phyloP scores from a whole-genome alignment of 1,140 invertebrate species.

The Euura saliciscinereae region DNA sequence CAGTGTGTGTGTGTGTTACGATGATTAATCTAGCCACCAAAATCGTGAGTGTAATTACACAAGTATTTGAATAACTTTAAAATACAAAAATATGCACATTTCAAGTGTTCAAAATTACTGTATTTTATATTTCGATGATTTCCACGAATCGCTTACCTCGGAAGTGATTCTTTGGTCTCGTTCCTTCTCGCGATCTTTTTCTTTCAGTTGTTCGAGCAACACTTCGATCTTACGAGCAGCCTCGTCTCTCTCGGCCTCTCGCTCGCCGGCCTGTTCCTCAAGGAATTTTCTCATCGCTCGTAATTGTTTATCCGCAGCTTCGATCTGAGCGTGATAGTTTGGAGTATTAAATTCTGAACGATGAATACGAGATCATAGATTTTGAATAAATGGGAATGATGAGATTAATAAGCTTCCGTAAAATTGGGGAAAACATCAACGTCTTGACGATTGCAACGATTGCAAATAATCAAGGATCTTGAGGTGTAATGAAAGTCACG shows the following conservation, averaged over 20 bases:
- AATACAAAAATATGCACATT: slow-evolving; percentile 1
- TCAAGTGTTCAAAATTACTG: not conserved
- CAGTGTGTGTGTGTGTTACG: not conserved
- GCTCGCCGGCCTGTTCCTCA: slow-evolving; percentile 79
- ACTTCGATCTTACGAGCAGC: slow-evolving; percentile 67
- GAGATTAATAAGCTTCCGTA: slow-evolving; percentile 25
- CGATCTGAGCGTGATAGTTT: slow-evolving; percentile 62
- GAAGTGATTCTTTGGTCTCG: slow-evolving; percentile 51
- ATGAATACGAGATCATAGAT: too few relatives aligned
- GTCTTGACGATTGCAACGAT: too few relatives aligned
- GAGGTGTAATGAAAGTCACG: too few relatives aligned
- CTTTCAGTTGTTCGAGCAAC: slow-evolving; percentile 66
- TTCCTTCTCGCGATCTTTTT: slow-evolving; percentile 67
- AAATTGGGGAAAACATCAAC: too few relatives aligned
- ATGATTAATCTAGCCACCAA: not conserved
- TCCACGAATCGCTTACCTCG: slow-evolving; percentile 42
- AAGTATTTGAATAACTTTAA: not conserved
- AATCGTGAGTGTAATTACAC: not conserved
- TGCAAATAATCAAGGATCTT: too few relatives aligned
- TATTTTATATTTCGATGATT: not conserved
- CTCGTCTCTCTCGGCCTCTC: slow-evolving; percentile 80
- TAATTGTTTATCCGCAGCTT: slow-evolving; percentile 80
- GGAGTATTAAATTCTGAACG: too few relatives aligned
- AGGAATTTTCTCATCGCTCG: slow-evolving; percentile 74
- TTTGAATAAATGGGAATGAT: not conserved